Percentiles rank a stretch among this genome's conserved stretches.
Conservation (phyloP, 2,888 invertebrate species). For the Cremastinae sp. region DNA sequence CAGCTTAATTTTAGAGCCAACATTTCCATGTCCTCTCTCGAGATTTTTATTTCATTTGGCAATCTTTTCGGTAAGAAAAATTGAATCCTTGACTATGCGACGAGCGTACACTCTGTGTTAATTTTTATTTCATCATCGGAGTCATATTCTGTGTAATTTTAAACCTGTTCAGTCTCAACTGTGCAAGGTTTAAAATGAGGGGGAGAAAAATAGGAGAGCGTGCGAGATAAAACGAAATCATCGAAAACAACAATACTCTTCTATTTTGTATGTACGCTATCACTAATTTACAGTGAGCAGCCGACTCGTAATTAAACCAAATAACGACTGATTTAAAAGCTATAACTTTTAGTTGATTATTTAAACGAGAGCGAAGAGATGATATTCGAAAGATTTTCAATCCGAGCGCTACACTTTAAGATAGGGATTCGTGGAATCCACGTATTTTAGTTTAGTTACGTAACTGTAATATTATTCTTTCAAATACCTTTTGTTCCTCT, state of each 20-base stretch:
- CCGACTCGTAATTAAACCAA: slow-evolving; percentile 68
- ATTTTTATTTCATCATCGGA: slow-evolving; percentile 17
- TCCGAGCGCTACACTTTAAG: slow-evolving; percentile 44
- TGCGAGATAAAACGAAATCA: slow-evolving; percentile 21
- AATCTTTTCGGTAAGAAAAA: slow-evolving; percentile 22
- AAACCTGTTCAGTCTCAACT: slow-evolving; percentile 11
- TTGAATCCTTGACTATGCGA: slow-evolving; percentile 44
- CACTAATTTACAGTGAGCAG: slow-evolving; percentile 59
- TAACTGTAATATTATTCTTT: slow-evolving; percentile 55
- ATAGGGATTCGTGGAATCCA: slow-evolving; percentile 49
- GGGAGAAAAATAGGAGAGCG: slow-evolving; percentile 1
- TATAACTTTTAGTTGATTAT: slow-evolving; percentile 60
- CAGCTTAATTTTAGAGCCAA: slow-evolving; percentile 1
- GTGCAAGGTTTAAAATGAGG: not conserved
- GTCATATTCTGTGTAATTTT: slow-evolving; percentile 21
- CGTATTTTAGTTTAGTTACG: slow-evolving; percentile 66
- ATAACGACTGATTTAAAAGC: slow-evolving; percentile 72
- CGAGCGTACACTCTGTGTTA: slow-evolving; percentile 21
- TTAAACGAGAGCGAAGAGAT: slow-evolving; percentile 38
- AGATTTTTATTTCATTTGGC: slow-evolving; percentile 43
- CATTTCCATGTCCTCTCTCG: slow-evolving; percentile 30
- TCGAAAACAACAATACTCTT: slow-evolving; percentile 45
- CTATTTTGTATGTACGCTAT: slow-evolving; percentile 28
- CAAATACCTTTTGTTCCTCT: slow-evolving; percentile 58
- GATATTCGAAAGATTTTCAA: slow-evolving; percentile 29